Base-by-base conservation (phyloP, 2,797 vertebrate species). In the Monodelphis domestica region DNA sequence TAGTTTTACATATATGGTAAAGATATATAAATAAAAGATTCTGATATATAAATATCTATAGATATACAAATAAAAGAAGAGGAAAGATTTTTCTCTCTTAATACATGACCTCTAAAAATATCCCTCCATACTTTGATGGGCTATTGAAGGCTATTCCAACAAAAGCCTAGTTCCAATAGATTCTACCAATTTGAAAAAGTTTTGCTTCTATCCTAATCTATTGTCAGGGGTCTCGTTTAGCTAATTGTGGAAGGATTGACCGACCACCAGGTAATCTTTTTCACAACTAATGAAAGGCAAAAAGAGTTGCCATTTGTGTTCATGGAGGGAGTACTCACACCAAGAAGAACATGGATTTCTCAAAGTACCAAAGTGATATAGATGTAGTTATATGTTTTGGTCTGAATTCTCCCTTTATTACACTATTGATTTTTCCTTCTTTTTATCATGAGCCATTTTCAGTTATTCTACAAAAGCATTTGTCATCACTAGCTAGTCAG, bases 401-500 rank as follows among this genome's bases (percentile, higher is more conserved):
- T 78, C 7, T 78, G 17, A 38, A 78, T 78, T 78, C 33, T 38
- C n/a, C 38, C 63, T 38, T 38, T 7, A 38, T 56, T 56, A 56
- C 26, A 28, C 28, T 56, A 56, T 38, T 38, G n/a, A 38, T 78
- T 78, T 78, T 78, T 78, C n/a, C 63, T 38, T 78, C 7, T 2
- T 2, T 78, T 78, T 78, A 78, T 78, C n/a, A 24, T 78, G 10
- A 78, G 6, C 15, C 63, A 10, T 45, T 78, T 54, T 28, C 2
- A 91, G 89, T 90, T 92, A 91, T 92, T 91, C 45, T 88, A 53
- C 0, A 87, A 78, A 38, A 78, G 5, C 7, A 24, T 78, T n/a
- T 78, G 7, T 88, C 38, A 93, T 21, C 87, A 87, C 24, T 93
- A 28, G 21, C 78, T 53, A 94, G 38, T 90, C 95, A 93, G 55